phyloP scores from a whole-genome alignment of 2,113 vertebrate genomes.

The Poeciliopsis retropinna region DNA sequence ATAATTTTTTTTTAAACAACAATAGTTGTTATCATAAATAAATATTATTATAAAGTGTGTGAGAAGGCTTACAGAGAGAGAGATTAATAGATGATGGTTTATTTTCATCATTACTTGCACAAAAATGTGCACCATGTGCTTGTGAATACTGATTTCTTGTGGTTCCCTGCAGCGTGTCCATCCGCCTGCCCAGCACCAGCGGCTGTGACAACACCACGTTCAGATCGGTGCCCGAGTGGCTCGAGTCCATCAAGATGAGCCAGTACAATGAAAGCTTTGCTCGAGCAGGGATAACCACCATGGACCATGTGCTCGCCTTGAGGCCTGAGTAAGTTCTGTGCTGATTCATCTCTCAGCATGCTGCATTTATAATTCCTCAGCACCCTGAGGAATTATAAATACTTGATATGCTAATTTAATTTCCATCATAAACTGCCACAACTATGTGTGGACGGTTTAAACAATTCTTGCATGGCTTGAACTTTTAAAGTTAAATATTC shows the following conservation, averaged over 20 bases:
- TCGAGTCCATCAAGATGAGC: constrained; percentile 96
- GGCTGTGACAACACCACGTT: constrained; percentile 89
- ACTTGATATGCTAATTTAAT: constrained; percentile 41
- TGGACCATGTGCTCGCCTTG: constrained; percentile 93
- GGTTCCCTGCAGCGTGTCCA: constrained; percentile 84
- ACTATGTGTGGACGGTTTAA: background rate
- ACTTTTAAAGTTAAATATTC: background rate
- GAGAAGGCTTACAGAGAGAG: background rate
- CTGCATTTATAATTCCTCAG: constrained; percentile 22
- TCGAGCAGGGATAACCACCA: constrained; percentile 86
- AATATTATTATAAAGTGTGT: background rate
- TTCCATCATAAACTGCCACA: constrained; percentile 45
- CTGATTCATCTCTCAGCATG: constrained; percentile 29
- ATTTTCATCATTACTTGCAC: background rate
- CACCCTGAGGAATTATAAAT: constrained; percentile 53
- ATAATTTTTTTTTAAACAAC: too few relatives aligned
- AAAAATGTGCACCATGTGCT: background rate
- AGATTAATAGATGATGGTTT: background rate
- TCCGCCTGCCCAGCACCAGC: constrained; percentile 93
- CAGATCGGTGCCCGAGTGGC: constrained; percentile 90
- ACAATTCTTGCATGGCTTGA: background rate
- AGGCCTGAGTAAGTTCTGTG: constrained; percentile 89
- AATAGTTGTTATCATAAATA: too few relatives aligned
- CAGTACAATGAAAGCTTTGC: constrained; percentile 92
- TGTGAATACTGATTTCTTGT: background rate